Base-by-base conservation (phyloP, 1,140 invertebrate species). In the Aphaenogaster floridana region DNA sequence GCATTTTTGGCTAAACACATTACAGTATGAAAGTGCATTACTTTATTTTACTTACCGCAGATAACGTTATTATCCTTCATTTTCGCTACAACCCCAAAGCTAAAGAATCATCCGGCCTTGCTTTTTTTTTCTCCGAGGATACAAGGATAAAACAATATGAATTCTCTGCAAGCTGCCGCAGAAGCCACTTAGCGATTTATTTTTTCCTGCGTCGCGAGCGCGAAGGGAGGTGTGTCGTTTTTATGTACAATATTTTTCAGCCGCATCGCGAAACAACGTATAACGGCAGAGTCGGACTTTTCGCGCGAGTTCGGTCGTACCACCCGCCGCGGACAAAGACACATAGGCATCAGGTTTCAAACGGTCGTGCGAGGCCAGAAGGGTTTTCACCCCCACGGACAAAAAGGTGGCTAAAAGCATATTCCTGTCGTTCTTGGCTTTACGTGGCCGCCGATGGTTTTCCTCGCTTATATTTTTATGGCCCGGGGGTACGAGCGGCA, bases 341-440 rank as follows among this genome's bases (percentile, higher is more conserved):
- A 63, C 45, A 48, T 66, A 81, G 50, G 86, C 71, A 85, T 89
- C 86, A 80, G 8, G 66, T 90, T 90, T 86, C 81, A 84, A 90
- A 81, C 89, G 76, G 57, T 68, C 48, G 21, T 11, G 71, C 66
- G 52, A 76, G 52, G 54, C 79, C 74, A 48, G 54, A 74, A 59
- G 76, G 77, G 48, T 87, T 91, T 91, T 87, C 68, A 80, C 64
- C 84, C 54, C 57, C 57, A 74, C 91, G 69, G 86, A 86, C 92
- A 88, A 88, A 91, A 91, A 92, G 89, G 83, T 83, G 78, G 88
- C 87, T 93, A 88, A 93, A 92, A 93, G 92, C 92, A 93, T 92
- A 93, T 93, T 90, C 91, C 92, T 93, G 91, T 93, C 90, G 91
- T 90, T 87, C 87, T 93, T 93, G 90, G 92, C 90, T 93, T 93